These are phyloP conservation scores for Lamellibrachia luymesi DNA, from an alignment of 1,140 invertebrate species.

Conservation along the genomic window DNA sequence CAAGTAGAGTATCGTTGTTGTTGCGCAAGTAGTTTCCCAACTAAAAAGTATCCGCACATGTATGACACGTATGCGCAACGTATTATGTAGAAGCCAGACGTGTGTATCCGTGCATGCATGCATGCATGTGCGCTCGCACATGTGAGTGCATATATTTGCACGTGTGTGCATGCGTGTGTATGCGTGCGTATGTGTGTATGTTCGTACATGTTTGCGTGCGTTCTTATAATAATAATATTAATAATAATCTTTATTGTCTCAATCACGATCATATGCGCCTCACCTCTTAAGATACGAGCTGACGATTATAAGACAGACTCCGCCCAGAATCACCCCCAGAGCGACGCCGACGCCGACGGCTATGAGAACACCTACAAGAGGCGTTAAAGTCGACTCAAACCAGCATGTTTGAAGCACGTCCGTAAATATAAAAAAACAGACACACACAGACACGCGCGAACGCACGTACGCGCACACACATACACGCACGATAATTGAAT, in stretches of 20 bases:
- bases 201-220: background rate
- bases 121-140: background rate
- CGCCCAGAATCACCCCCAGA: conserved; percentile 26
- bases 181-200: background rate
- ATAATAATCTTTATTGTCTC: background rate
- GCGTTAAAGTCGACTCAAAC: background rate
- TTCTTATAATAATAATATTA: background rate
- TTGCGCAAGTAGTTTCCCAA: too few species aligned
- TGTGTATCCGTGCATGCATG: background rate
- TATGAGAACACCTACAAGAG: conserved; percentile 21
- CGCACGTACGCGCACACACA: too few species aligned
- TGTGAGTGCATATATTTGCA: background rate
- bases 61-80: too few species aligned
- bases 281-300: conserved; percentile 20
- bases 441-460: too few species aligned
- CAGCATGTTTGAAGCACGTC: too few species aligned
- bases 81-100: background rate
- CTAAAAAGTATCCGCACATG: too few species aligned
- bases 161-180: background rate
- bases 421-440: too few species aligned
- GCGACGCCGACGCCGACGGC: conserved; percentile 25
- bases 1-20: too few species aligned
- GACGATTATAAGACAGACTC: conserved; percentile 23
- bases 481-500: too few species aligned
- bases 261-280: background rate